A percentile compares a stretch with the other conserved stretches of the same genome.
phyloP scores from a whole-genome alignment of 2,113 vertebrate species.

The Calcarius ornatus region DNA sequence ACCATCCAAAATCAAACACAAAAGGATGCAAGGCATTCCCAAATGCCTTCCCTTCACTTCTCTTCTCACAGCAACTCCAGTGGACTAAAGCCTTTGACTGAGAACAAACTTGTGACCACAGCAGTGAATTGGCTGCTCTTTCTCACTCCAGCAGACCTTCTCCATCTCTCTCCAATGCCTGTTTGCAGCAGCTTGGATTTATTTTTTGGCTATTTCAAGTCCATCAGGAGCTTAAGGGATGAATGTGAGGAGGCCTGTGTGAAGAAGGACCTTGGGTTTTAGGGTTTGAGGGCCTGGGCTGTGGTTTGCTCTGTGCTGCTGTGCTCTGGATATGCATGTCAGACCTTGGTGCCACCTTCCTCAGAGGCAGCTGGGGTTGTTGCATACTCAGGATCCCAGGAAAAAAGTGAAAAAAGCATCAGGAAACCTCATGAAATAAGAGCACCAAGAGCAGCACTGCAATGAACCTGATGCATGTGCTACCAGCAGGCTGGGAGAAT shows the following conservation, averaged over 20 bases:
- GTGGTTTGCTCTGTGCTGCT: background rate
- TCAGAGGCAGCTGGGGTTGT: background rate
- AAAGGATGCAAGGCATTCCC: conserved; percentile 10
- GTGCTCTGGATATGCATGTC: background rate
- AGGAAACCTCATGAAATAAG: background rate
- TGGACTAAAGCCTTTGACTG: background rate
- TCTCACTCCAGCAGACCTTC: background rate
- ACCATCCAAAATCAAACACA: background rate
- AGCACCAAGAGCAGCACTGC: background rate
- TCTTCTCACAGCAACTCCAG: background rate
- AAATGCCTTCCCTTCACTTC: background rate
- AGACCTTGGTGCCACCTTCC: rapidly evolving
- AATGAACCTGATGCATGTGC: background rate
- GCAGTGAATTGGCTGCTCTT: background rate
- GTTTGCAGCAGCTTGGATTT: background rate
- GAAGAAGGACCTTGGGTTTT: background rate
- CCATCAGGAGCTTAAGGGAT: background rate
- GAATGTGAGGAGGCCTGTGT: background rate
- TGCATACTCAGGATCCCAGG: background rate
- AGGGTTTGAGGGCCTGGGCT: background rate
- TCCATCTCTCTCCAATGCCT: background rate
- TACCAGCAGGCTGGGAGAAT: background rate
- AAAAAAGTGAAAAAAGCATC: background rate
- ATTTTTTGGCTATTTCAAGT: background rate
- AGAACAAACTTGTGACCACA: background rate